Evolutionary conservation across 2,888 invertebrate genomes (phyloP).

Genomic region (Bombyx huttoni): DNA sequence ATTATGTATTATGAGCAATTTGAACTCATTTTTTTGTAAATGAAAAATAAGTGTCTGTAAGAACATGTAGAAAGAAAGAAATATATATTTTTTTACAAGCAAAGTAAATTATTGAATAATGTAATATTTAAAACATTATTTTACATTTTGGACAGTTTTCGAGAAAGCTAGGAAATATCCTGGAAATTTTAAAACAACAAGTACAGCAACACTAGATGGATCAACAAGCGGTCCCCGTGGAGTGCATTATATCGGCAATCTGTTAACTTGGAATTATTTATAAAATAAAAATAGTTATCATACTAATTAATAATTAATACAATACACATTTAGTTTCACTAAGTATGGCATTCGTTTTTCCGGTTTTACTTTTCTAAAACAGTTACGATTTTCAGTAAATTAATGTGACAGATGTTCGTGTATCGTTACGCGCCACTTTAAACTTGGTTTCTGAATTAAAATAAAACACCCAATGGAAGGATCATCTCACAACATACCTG

Average conservation of each 20-base stretch:
- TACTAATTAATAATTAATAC: neutral
- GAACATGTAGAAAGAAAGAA: too few relatives aligned
- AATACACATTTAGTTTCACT: neutral
- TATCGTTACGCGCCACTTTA: conserved; percentile 50
- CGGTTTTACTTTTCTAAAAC: conserved; percentile 13
- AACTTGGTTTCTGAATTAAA: conserved; percentile 18
- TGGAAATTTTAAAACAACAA: neutral
- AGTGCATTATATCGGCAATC: conserved; percentile 16
- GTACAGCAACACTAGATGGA: conserved; percentile 42
- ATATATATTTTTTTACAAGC: too few relatives aligned
- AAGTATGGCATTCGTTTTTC: neutral
- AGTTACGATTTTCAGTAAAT: conserved; percentile 23
- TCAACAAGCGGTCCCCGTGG: conserved; percentile 57
- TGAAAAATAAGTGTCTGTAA: too few relatives aligned
- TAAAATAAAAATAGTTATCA: neutral
- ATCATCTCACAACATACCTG: conserved; percentile 20
- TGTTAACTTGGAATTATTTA: conserved; percentile 3
- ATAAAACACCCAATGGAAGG: conserved; percentile 36
- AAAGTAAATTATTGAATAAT: too few relatives aligned
- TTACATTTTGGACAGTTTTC: too few relatives aligned
- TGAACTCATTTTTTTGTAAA: too few relatives aligned
- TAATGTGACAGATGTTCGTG: conserved; percentile 51
- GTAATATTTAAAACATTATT: too few relatives aligned
- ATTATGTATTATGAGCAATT: too few relatives aligned
- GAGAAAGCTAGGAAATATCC: too few relatives aligned